phyloP scores from a whole-genome alignment of 2,797 vertebrate genomes.

The Alcedo quadribrachys region DNA sequence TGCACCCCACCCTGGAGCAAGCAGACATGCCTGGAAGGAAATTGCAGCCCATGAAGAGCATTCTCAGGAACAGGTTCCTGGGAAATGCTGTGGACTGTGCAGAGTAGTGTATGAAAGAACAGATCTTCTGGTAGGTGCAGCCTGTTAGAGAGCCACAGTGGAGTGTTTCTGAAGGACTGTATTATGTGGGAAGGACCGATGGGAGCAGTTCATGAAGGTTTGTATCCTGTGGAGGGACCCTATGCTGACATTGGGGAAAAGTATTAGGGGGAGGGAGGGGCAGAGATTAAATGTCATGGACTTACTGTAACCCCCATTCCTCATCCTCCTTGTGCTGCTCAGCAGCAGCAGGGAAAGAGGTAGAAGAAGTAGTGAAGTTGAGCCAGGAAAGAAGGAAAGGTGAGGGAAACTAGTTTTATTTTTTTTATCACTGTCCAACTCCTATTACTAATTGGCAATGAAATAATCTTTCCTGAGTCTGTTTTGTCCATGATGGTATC shows the following conservation, averaged over 20 bases:
- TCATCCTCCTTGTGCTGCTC: accelerated
- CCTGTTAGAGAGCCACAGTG: too few species aligned
- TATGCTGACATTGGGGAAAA: background rate
- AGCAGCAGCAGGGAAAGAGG: background rate
- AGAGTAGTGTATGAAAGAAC: background rate
- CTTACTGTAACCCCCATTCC: background rate
- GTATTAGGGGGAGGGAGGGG: background rate
- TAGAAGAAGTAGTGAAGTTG: background rate
- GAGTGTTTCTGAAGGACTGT: background rate
- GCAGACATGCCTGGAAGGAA: background rate
- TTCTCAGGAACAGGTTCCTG: background rate
- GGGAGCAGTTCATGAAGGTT: background rate
- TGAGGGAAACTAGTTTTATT: background rate
- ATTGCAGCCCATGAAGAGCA: background rate
- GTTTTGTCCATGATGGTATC: background rate
- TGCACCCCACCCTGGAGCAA: background rate
- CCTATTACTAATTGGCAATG: background rate
- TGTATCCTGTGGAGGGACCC: background rate
- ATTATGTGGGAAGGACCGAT: accelerated
- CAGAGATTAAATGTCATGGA: accelerated
- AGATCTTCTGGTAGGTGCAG: background rate
- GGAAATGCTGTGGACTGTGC: background rate
- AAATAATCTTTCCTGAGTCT: background rate
- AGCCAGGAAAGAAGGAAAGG: background rate
- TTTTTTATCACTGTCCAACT: background rate